A percentile compares a stretch with the other conserved stretches of the same genome.
These are phyloP conservation scores for Drosophila neonasuta DNA, from an alignment of 2,888 invertebrate species.

Conservation along the genomic window DNA sequence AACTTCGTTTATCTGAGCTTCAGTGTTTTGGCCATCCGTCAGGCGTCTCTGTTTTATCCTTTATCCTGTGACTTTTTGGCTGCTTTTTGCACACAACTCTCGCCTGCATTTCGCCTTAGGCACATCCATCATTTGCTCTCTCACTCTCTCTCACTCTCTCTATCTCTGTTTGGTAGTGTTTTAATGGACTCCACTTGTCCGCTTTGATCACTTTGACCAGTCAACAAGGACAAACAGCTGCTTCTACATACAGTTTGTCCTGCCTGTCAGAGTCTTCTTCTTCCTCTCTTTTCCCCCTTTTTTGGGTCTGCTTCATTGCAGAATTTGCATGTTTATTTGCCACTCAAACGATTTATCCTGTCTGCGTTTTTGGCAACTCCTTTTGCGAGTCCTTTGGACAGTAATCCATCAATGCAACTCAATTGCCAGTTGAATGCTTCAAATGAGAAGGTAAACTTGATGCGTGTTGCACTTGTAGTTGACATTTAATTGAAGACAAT, in stretches of 20 bases:
- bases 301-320: constrained; percentile 45
- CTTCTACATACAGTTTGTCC: constrained; percentile 34
- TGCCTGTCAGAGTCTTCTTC: constrained; percentile 9
- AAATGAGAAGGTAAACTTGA: constrained; percentile 1
- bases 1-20: constrained; percentile 48
- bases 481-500: too few relatives aligned
- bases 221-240: constrained; percentile 20
- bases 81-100: constrained; percentile 24
- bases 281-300: constrained; percentile 11
- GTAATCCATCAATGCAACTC: constrained; percentile 13
- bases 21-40: constrained; percentile 43
- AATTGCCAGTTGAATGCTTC: background rate
- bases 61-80: constrained; percentile 44
- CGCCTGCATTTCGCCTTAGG: constrained; percentile 64
- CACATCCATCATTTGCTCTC: constrained; percentile 74
- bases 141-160: too few relatives aligned
- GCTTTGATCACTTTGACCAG: constrained; percentile 65
- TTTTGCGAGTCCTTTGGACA: background rate
- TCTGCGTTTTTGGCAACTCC: background rate
- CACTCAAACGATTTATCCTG: constrained; percentile 38
- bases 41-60: constrained; percentile 34
- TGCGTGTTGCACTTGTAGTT: background rate
- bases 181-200: constrained; percentile 79
- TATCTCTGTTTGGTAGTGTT: constrained; percentile 65
- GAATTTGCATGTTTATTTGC: constrained; percentile 70